These are phyloP conservation scores for Ptilonorhynchus violaceus DNA, from an alignment of 2,113 vertebrate species.

Conservation along the genomic window DNA sequence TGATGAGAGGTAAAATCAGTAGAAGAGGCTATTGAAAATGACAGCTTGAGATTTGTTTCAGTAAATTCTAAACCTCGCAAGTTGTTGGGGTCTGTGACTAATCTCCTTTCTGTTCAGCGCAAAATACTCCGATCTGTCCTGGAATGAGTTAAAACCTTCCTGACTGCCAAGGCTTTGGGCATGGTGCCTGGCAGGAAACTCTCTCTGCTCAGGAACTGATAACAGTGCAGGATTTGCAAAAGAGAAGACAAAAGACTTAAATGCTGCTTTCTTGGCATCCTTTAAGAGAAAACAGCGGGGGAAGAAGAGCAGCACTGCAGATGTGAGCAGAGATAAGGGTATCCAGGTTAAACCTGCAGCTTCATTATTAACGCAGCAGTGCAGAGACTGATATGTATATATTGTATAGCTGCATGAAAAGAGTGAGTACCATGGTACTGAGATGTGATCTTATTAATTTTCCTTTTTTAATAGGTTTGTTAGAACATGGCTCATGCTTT, in stretches of 20 bases:
- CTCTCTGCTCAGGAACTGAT: constrained; percentile 17
- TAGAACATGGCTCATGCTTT: not conserved
- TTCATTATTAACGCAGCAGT: not conserved
- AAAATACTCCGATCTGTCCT: not conserved
- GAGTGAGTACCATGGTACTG: not conserved
- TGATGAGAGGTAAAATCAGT: not conserved
- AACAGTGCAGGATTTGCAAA: constrained; percentile 1
- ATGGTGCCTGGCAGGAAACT: constrained; percentile 23
- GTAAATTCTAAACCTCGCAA: not conserved
- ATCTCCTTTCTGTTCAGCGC: accelerated
- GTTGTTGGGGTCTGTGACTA: not conserved
- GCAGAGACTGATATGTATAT: not conserved
- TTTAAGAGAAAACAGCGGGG: not conserved
- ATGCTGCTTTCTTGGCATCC: constrained; percentile 27
- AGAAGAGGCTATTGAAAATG: not conserved
- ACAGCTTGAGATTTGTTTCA: not conserved
- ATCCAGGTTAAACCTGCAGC: not conserved
- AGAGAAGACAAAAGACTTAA: constrained; percentile 54
- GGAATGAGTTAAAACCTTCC: constrained; percentile 24
- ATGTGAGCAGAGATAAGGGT: constrained; percentile 20
- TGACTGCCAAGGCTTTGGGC: constrained; percentile 25
- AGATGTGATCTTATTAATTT: constrained; percentile 16
- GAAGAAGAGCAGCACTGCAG: not conserved
- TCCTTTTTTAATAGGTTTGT: not conserved
- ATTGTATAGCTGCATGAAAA: not conserved